These are phyloP conservation scores for Hemaris fuciformis DNA, from an alignment of 2,888 invertebrate species.

Conservation along the genomic window DNA sequence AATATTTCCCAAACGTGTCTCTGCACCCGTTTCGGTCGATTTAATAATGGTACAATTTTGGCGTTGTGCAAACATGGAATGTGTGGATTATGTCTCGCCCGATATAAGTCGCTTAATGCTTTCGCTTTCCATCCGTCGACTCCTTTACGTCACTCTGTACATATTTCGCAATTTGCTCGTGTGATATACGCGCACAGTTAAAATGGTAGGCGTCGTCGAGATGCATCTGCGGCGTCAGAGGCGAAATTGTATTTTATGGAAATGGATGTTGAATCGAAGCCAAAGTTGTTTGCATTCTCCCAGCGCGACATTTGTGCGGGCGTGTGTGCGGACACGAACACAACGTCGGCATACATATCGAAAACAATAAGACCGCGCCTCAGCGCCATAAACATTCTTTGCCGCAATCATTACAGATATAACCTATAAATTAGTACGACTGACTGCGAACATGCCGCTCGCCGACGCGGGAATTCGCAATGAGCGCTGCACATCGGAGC, in stretches of 20 bases:
- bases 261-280: slow-evolving; percentile 73
- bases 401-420: slow-evolving; percentile 76
- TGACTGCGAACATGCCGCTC: slow-evolving; percentile 57
- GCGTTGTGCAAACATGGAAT: slow-evolving; percentile 33
- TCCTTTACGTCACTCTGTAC: slow-evolving; percentile 43
- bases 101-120: slow-evolving; percentile 30
- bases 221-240: slow-evolving; percentile 58
- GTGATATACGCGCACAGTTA: slow-evolving; percentile 37
- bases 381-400: slow-evolving; percentile 76
- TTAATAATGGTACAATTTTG: slow-evolving; percentile 49
- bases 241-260: slow-evolving; percentile 75
- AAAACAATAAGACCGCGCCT: slow-evolving; percentile 78
- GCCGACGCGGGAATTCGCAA: slow-evolving; percentile 61
- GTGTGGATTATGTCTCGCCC: slow-evolving; percentile 16
- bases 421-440: slow-evolving; percentile 75
- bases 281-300: slow-evolving; percentile 66
- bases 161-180: slow-evolving; percentile 47
- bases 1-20: slow-evolving; percentile 50
- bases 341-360: slow-evolving; percentile 55
- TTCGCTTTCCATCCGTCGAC: slow-evolving; percentile 38
- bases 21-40: slow-evolving; percentile 49
- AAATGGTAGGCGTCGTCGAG: slow-evolving; percentile 56
- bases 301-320: slow-evolving; percentile 67
- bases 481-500: slow-evolving; percentile 52
- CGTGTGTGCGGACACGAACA: slow-evolving; percentile 58